Percentiles rank a stretch among this genome's conserved stretches.
Evolutionary conservation across 2,113 vertebrate species (phyloP).

Genomic region (Burhinus oedicnemus): DNA sequence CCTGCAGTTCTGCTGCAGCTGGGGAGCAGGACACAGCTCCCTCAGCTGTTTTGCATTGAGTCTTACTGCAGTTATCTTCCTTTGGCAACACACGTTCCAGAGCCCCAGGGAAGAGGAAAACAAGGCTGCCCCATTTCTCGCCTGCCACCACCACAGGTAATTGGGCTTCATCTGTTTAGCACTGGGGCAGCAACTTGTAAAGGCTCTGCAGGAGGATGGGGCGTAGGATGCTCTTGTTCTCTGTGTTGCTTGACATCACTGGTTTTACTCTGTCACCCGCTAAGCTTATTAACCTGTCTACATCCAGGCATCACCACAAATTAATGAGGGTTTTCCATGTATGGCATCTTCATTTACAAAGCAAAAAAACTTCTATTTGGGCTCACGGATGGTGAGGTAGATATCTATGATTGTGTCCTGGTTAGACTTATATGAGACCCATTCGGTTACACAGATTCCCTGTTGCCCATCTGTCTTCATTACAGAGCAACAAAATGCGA

Average conservation of each 20-base stretch:
- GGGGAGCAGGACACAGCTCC: not conserved
- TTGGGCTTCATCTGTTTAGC: not conserved
- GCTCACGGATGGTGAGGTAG: not conserved
- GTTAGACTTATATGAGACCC: not conserved
- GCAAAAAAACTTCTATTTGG: not conserved
- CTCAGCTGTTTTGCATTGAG: not conserved
- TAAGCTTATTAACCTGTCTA: not conserved
- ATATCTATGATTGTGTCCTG: not conserved
- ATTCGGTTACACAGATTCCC: not conserved
- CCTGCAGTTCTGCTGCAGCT: conserved; percentile 30
- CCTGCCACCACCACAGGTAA: not conserved
- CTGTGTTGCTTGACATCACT: not conserved
- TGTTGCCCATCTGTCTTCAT: not conserved
- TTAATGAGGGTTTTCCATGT: not conserved
- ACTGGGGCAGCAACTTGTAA: not conserved
- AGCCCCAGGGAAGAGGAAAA: not conserved
- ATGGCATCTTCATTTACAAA: not conserved
- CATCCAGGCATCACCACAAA: not conserved
- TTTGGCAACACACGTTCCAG: not conserved
- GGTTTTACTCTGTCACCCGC: not conserved
- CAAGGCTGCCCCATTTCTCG: not conserved
- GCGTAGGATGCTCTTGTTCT: not conserved
- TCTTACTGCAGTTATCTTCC: not conserved
- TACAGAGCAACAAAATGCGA: not conserved
- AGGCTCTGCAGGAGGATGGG: not conserved